These are phyloP conservation scores for Halichondria panicea DNA, from an alignment of 37 sponge, comb jelly and placozoan species.

Conservation along the genomic window DNA sequence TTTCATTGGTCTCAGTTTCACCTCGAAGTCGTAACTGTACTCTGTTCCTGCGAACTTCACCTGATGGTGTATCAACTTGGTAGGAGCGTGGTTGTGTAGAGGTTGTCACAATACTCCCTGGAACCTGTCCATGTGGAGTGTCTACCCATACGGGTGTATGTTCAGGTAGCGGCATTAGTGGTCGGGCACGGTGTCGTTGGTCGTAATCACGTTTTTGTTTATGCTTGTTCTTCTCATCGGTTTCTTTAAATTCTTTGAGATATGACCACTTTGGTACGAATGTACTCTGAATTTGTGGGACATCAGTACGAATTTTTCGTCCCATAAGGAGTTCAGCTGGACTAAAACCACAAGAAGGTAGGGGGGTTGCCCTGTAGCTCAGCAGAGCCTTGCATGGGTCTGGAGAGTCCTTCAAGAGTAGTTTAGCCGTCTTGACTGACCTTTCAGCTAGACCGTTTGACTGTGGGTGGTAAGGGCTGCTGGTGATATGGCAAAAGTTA, in stretches of 20 bases:
- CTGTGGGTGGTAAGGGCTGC: constrained; percentile 57
- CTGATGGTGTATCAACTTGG: constrained; percentile 30
- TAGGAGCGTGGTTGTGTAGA: constrained; percentile 34
- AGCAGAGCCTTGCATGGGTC: constrained; percentile 50
- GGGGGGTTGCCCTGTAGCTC: constrained; percentile 44
- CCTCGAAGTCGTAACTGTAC: too few relatives aligned
- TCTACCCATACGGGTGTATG: constrained; percentile 44
- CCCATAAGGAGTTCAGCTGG: constrained; percentile 59
- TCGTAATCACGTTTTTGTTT: constrained; percentile 36
- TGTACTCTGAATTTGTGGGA: constrained; percentile 15
- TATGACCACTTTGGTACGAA: constrained; percentile 39
- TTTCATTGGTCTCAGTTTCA: too few relatives aligned
- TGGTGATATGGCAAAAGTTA: constrained; percentile 38
- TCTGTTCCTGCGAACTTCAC: constrained; percentile 31
- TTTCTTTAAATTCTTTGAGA: constrained; percentile 15
- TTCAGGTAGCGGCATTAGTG: not conserved
- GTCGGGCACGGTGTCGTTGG: constrained; percentile 4
- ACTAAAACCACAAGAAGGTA: constrained; percentile 28
- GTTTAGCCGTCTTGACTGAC: constrained; percentile 34
- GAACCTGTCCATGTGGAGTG: not conserved
- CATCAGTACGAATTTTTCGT: constrained; percentile 22
- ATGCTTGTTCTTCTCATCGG: constrained; percentile 8
- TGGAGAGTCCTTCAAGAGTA: constrained; percentile 29
- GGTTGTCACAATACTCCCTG: constrained; percentile 1
- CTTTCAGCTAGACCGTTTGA: constrained; percentile 66